Evolutionary conservation across 1,140 invertebrate genomes (phyloP), one percentile per base, ranked within the genome.

Genomic region (Leptonema lineaticorne): DNA sequence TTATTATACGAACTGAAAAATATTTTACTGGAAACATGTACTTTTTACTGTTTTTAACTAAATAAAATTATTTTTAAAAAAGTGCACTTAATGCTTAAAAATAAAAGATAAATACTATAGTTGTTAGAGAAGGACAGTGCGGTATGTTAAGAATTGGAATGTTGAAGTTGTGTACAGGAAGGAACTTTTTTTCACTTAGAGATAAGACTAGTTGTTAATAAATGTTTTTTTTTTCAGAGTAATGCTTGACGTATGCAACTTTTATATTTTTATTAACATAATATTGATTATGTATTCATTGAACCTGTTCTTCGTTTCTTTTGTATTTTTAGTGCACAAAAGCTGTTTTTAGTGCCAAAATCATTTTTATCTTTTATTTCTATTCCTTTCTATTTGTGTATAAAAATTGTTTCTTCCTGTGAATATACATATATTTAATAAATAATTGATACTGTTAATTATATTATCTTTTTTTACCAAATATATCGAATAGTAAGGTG

Each of bases 21-120:
- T n/a, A n/a, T n/a, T n/a, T n/a, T n/a, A n/a, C n/a, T n/a, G n/a
- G n/a, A n/a, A n/a, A n/a, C n/a, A n/a, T n/a, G n/a, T n/a, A n/a
- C n/a, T n/a, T n/a, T n/a, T n/a, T n/a, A n/a, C n/a, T n/a, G n/a
- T n/a, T n/a, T n/a, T n/a, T n/a, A n/a, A n/a, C n/a, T n/a, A 41
- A 41, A 41, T 3, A 41, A 41, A 14, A 41, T 41, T 41, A 41
- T 41, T 41, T 62, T 66, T 62, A 68, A 62, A 73, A 67, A 74
- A 77, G 76, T 74, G 73, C 74, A 71, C 74, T 74, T 76, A 75
- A 50, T 20, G 57, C 68, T 75, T 53, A 73, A 70, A 26, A 62
- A 62, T n/a, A n/a, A n/a, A n/a, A n/a, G n/a, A n/a, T n/a, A 64
- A 50, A 64, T 62, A 62, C 59, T 62, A 64, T 64, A 64, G 62